phyloP scores from a whole-genome alignment of 2,113 vertebrate species.

The Melanotaenia duboulayi region DNA sequence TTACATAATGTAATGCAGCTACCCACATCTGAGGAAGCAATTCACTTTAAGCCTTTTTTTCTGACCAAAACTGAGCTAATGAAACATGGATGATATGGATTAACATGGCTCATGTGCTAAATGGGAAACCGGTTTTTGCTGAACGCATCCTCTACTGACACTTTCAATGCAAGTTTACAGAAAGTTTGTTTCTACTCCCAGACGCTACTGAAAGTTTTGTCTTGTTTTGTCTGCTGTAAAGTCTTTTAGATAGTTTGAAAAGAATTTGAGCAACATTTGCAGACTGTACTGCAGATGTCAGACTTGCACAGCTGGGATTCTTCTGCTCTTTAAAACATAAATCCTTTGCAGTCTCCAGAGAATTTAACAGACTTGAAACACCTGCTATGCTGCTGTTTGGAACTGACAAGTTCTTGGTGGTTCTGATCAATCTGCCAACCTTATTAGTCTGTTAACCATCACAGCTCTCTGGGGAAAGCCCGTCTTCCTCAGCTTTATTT shows the following conservation, averaged over 20 bases:
- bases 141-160: neutral
- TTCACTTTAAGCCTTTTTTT: conserved; percentile 5
- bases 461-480: neutral
- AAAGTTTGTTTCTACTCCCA: neutral
- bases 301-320: neutral
- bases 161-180: conserved; percentile 2
- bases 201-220: neutral
- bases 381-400: accelerated
- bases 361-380: neutral
- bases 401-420: neutral
- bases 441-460: neutral
- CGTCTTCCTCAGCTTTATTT: neutral
- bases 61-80: neutral
- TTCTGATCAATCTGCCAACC: neutral
- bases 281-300: neutral
- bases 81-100: conserved; percentile 6
- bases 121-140: neutral
- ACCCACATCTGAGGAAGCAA: conserved; percentile 28
- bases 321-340: neutral
- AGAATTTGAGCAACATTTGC: neutral
- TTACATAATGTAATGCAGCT: conserved; percentile 55
- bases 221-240: neutral
- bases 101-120: neutral
- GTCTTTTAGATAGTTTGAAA: neutral
- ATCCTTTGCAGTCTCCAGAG: neutral